Evolutionary conservation across 1,140 invertebrate species (phyloP), one percentile per base, ranked within the genome.

Genomic region (Drosophila subpulchrella): DNA sequence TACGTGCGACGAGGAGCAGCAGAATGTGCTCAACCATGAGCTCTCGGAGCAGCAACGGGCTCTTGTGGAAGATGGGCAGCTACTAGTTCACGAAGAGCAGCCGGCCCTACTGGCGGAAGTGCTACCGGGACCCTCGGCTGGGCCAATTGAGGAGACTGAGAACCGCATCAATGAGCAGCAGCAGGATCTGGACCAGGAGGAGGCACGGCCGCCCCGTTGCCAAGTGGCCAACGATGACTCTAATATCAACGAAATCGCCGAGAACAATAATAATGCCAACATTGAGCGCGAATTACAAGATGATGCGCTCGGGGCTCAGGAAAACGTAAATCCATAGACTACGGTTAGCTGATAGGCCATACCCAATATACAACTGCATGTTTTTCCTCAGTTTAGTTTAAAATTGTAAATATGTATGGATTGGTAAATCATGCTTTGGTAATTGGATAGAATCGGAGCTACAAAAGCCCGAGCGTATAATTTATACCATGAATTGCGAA

Each of bases 241-340:
- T 34, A 92, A 92, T 44, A 90, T 92, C 27, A 92, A 92, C 76
- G 91, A 92, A 76, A 92, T 92, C n/a, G 91, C 91, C 7, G 91
- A 92, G 48, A 92, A 92, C 48, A 90, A 91, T 59, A 92, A 92
- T 44, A 92, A 92, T 77, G 91, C 91, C 39, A 92, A 92, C 56
- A 92, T 92, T 55, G 91, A 92, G 71, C 80, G 91, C 7, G 91
- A 92, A 79, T 51, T 92, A 47, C 83, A 88, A 34, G 86, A 92
- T 27, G 90, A 91, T 53, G 76, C 81, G 32, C 70, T 70, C 60
- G 67, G 67, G 48, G 75, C 67, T 74, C 78, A 88, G 73, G 79
- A 78, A 68, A 75, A 80, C 38, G 74, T 32, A 39, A 44, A 70
- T 61, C 39, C 55, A 6, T 62, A 88, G 63, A 46, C 47, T 27